Conservation (phyloP, 2,797 vertebrate species). For the Ibycter americanus region DNA sequence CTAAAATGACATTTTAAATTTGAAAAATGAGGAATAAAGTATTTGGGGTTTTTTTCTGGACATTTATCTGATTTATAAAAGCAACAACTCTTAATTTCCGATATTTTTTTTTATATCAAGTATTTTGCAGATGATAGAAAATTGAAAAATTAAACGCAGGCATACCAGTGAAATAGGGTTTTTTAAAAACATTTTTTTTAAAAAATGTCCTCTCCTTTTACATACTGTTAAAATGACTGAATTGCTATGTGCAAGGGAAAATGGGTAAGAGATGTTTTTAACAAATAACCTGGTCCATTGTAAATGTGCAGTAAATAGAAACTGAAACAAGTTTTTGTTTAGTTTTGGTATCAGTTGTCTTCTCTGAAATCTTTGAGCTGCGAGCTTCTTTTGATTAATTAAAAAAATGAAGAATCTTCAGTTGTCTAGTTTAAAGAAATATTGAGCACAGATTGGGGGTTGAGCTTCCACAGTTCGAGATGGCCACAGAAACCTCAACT, state of each 20-base stretch:
- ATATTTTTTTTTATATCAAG: background rate
- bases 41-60: background rate
- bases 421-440: background rate
- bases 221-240: background rate
- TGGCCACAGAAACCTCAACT: background rate
- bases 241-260: background rate
- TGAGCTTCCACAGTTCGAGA: fast-evolving
- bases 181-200: too few relatives aligned
- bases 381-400: background rate
- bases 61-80: background rate
- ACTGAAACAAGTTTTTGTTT: background rate
- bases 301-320: background rate
- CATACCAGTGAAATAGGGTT: background rate
- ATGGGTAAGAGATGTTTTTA: background rate
- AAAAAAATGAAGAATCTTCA: background rate
- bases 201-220: background rate
- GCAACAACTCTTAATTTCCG: background rate
- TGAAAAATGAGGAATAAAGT: background rate
- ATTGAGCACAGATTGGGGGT: fast-evolving
- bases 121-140: background rate
- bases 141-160: background rate
- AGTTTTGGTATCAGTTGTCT: background rate
- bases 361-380: background rate
- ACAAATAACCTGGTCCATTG: background rate
- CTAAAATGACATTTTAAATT: background rate